phyloP scores from a whole-genome alignment of 1,140 invertebrate species.

The Sminthurides bifidus region DNA sequence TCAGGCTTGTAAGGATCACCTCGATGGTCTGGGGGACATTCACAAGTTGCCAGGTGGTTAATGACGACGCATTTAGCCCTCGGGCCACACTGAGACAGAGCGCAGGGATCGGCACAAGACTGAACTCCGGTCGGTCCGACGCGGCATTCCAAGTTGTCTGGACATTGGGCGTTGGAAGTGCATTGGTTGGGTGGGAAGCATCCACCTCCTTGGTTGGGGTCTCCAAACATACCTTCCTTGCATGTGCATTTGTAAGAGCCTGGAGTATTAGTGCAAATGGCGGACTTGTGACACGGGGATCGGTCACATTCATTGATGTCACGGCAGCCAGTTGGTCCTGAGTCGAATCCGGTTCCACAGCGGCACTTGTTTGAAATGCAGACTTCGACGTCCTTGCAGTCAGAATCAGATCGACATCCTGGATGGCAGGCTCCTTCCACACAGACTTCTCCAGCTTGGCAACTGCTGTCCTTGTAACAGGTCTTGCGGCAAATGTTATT shows the following conservation, averaged over 20 bases:
- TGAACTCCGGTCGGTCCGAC: constrained; percentile 42
- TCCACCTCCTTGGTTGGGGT: constrained; percentile 57
- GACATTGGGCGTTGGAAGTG: constrained; percentile 51
- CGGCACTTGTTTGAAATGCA: constrained; percentile 66
- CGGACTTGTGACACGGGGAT: constrained; percentile 60
- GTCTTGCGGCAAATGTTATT: constrained; percentile 67
- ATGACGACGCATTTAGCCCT: constrained; percentile 58
- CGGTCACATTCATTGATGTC: constrained; percentile 69
- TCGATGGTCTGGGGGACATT: constrained; percentile 62
- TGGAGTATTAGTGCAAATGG: constrained; percentile 61
- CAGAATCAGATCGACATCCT: constrained; percentile 66
- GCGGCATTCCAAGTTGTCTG: constrained; percentile 56
- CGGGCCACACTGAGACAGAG: constrained; percentile 47
- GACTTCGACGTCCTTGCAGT: constrained; percentile 65
- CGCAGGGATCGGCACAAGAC: constrained; percentile 60
- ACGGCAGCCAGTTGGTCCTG: constrained; percentile 53
- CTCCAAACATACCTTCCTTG: constrained; percentile 57
- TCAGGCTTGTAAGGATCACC: constrained; percentile 58
- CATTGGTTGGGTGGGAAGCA: constrained; percentile 62
- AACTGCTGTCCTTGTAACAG: constrained; percentile 78
- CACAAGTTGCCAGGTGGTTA: constrained; percentile 54
- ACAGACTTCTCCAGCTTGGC: constrained; percentile 75
- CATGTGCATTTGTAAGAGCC: constrained; percentile 71
- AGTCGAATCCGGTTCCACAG: constrained; percentile 57
- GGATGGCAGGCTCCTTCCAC: constrained; percentile 65